Percentiles rank a stretch among this genome's conserved stretches.
Evolutionary conservation across 2,888 invertebrate species (phyloP).

Genomic region (Spisula subtruncata): DNA sequence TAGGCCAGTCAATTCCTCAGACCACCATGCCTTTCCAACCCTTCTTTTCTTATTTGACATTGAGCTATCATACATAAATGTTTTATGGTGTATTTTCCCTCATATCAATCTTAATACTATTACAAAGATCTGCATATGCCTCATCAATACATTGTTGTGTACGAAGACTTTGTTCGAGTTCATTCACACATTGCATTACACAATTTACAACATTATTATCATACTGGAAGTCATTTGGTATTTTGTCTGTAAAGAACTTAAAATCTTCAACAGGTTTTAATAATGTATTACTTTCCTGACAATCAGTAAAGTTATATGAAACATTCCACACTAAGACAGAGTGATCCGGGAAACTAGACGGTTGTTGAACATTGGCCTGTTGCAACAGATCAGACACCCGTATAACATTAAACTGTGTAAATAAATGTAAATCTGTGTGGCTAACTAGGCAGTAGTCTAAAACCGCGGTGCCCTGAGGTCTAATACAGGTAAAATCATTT

Average conservation of each 20-base stretch:
- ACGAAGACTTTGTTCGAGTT: conserved; percentile 3
- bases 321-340: neutral
- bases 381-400: neutral
- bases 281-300: neutral
- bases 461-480: neutral
- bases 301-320: neutral
- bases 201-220: conserved; percentile 2
- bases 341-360: conserved; percentile 18
- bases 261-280: neutral
- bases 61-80: neutral
- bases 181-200: conserved; percentile 5
- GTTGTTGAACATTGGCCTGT: conserved; percentile 16
- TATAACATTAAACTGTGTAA: conserved; percentile 1
- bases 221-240: neutral
- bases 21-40: neutral
- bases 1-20: neutral
- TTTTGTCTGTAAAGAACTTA: conserved; percentile 18
- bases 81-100: neutral
- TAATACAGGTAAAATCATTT: conserved; percentile 29
- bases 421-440: conserved; percentile 6
- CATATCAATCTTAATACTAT: conserved; percentile 24
- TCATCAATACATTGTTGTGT: conserved; percentile 25
- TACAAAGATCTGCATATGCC: neutral
- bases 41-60: neutral
- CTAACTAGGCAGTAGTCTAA: conserved; percentile 15